Evolutionary conservation across 2,797 vertebrate species (phyloP).

Genomic region (Mormyrus hasselquistii): DNA sequence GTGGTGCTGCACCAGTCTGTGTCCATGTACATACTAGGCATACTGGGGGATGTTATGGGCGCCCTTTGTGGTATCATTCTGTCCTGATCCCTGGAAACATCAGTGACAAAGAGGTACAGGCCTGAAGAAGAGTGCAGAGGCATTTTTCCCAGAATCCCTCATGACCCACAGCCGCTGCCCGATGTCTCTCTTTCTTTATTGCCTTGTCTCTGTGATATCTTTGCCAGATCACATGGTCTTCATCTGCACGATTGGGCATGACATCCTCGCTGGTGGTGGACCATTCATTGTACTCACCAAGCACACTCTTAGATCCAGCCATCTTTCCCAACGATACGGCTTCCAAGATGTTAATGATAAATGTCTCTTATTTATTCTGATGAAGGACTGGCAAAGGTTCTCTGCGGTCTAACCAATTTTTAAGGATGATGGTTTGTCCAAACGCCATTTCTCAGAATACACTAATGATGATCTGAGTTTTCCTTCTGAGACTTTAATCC

Average conservation of each 20-base stretch:
- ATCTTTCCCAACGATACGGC: neutral
- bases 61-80: neutral
- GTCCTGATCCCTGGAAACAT: neutral
- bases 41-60: neutral
- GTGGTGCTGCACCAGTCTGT: neutral
- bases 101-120: neutral
- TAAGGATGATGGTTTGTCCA: constrained; percentile 4
- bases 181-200: neutral
- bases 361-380: neutral
- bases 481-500: constrained; percentile 2
- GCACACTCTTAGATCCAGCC: neutral
- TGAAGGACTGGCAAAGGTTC: neutral
- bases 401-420: neutral
- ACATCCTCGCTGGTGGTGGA: neutral
- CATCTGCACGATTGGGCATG: neutral
- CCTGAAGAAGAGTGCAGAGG: neutral
- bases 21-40: neutral
- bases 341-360: neutral
- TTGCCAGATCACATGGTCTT: neutral
- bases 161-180: neutral
- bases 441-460: neutral
- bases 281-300: neutral
- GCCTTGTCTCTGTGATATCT: neutral
- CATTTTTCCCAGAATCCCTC: neutral
- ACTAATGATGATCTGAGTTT: neutral